Evolutionary conservation across 2,113 vertebrate species (phyloP).

Genomic region (Crotalus viridis): DNA sequence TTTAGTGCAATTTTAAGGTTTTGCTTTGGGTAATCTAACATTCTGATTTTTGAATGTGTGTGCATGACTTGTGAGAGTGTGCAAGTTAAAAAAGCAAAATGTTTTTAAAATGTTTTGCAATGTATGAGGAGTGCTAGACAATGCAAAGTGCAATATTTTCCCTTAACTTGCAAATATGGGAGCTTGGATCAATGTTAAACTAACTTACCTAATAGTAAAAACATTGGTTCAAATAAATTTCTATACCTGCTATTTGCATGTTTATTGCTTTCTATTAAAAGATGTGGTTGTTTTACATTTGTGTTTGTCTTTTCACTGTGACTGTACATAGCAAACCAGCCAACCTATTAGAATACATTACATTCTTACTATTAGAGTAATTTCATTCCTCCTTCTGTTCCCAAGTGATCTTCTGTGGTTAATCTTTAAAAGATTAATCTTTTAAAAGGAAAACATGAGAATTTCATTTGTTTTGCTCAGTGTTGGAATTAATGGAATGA

Average conservation of each 20-base stretch:
- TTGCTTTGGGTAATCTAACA: constrained; percentile 80
- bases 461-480: neutral
- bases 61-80: constrained; percentile 76
- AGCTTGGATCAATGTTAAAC: constrained; percentile 83
- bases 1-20: constrained; percentile 86
- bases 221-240: constrained; percentile 82
- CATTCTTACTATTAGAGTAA: neutral
- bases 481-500: neutral
- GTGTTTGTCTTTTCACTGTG: constrained; percentile 33
- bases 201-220: constrained; percentile 82
- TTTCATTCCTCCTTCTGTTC: neutral
- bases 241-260: constrained; percentile 89
- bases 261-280: constrained; percentile 83
- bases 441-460: neutral
- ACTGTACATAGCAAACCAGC: neutral
- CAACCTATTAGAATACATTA: neutral
- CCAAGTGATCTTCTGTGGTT: neutral
- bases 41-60: constrained; percentile 79
- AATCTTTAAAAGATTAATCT: neutral
- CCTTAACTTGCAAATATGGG: constrained; percentile 76
- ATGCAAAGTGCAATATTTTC: constrained; percentile 91
- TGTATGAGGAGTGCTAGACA: constrained; percentile 75
- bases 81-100: constrained; percentile 75
- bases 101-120: constrained; percentile 71
- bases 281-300: constrained; percentile 75